A percentile compares a stretch with the other conserved stretches of the same genome.
Evolutionary conservation across 1,140 invertebrate species (phyloP).

Genomic region (Hylyphantes graminicola): DNA sequence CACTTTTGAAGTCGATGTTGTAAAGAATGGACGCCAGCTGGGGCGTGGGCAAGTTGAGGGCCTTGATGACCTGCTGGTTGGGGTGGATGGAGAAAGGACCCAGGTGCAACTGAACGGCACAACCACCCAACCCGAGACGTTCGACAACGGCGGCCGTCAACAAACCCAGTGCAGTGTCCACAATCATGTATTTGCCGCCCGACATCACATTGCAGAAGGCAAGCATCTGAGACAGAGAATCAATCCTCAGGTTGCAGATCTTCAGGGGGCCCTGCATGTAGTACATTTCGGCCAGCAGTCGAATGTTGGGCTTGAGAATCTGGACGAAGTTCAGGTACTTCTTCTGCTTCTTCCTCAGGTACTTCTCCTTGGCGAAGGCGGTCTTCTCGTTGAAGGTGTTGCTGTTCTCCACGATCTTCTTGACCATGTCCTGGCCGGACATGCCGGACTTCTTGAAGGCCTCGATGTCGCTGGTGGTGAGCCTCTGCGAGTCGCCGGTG

Average conservation of each 20-base stretch:
- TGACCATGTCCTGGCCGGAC: constrained; percentile 84
- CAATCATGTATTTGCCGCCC: constrained; percentile 82
- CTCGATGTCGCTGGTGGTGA: constrained; percentile 85
- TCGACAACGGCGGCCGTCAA: constrained; percentile 82
- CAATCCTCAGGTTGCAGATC: constrained; percentile 80
- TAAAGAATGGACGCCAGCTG: constrained; percentile 62
- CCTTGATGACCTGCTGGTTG: constrained; percentile 71
- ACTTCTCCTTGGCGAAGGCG: constrained; percentile 93
- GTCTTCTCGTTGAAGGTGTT: constrained; percentile 85
- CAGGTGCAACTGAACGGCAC: constrained; percentile 79
- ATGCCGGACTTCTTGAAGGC: constrained; percentile 79
- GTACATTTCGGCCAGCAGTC: constrained; percentile 81
- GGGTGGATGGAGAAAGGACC: constrained; percentile 76
- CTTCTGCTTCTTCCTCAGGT: constrained; percentile 87
- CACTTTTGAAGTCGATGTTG: constrained; percentile 42
- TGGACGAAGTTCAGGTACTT: constrained; percentile 66
- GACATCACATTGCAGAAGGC: constrained; percentile 82
- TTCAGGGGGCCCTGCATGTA: constrained; percentile 80
- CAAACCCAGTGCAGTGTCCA: constrained; percentile 88
- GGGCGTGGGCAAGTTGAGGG: constrained; percentile 74
- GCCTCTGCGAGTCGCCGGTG: constrained; percentile 85
- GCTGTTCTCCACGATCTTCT: constrained; percentile 87
- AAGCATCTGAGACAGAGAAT: constrained; percentile 88
- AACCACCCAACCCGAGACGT: constrained; percentile 75
- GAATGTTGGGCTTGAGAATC: constrained; percentile 79